These are phyloP conservation scores for Conomelus anceps DNA, from an alignment of 2,888 invertebrate species.

Conservation along the genomic window DNA sequence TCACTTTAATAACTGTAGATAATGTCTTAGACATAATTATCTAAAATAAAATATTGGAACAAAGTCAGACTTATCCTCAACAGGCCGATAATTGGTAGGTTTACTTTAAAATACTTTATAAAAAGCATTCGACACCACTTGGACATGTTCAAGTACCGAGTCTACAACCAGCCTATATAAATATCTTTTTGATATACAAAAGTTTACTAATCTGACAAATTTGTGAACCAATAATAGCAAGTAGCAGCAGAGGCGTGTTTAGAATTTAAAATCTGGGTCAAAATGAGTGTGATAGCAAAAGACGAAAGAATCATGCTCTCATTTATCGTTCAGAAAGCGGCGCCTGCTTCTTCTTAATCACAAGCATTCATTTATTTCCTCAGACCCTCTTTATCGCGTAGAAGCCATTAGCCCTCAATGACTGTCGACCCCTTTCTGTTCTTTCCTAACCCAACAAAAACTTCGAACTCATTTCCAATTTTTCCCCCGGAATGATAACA, in stretches of 20 bases:
- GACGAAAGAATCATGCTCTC: not conserved
- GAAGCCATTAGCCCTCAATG: not conserved
- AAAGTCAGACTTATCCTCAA: too few species aligned
- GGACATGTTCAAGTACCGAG: too few species aligned
- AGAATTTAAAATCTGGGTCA: not conserved
- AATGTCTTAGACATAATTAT: too few species aligned
- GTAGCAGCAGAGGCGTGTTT: not conserved
- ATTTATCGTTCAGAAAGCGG: not conserved
- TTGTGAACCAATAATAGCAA: not conserved
- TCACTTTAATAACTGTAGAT: too few species aligned
- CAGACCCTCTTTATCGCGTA: not conserved
- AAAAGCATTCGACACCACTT: too few species aligned
- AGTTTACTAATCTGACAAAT: not conserved
- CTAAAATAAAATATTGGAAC: too few species aligned
- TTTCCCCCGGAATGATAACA: not conserved
- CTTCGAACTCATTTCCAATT: not conserved
- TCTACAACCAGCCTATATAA: too few species aligned
- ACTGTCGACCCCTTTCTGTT: not conserved
- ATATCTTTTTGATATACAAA: too few species aligned
- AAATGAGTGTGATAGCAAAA: not conserved
- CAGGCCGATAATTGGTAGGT: too few species aligned
- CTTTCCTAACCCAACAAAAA: not conserved
- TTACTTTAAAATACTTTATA: too few species aligned
- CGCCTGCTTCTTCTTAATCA: not conserved
- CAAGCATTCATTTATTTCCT: not conserved